These are phyloP conservation scores for Saccostrea echinata DNA, from an alignment of 1,140 invertebrate genomes.

Conservation along the genomic window DNA sequence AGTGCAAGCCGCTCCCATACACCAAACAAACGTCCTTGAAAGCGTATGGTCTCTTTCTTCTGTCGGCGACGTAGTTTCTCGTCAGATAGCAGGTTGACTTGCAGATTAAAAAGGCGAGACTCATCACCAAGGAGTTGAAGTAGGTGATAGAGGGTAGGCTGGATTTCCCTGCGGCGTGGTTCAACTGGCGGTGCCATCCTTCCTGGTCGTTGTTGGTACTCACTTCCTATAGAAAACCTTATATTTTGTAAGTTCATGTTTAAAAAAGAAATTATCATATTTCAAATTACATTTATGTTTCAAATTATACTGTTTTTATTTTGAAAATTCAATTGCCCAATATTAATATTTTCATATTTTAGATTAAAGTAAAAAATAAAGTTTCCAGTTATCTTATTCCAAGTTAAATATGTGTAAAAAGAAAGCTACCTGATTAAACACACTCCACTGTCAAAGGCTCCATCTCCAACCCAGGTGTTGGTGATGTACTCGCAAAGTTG, in stretches of 20 bases:
- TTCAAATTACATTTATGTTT: too few relatives aligned
- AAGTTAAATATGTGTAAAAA: too few relatives aligned
- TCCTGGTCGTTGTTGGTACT: conserved; percentile 40
- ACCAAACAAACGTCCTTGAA: neutral
- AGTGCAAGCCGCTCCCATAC: neutral
- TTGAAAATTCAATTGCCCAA: too few relatives aligned
- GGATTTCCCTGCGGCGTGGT: neutral
- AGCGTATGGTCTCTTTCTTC: neutral
- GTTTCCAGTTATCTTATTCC: too few relatives aligned
- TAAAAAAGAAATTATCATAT: too few relatives aligned
- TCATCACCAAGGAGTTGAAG: neutral
- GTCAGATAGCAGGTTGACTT: neutral
- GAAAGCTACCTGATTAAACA: neutral
- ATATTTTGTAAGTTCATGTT: too few relatives aligned
- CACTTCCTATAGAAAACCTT: neutral
- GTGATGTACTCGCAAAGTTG: neutral
- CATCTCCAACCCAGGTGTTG: neutral
- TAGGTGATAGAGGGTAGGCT: neutral
- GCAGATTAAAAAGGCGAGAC: neutral
- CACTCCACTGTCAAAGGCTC: neutral
- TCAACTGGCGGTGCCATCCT: conserved; percentile 26
- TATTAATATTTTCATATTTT: too few relatives aligned
- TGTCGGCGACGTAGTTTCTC: neutral
- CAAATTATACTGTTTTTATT: too few relatives aligned
- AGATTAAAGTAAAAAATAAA: too few relatives aligned